These are phyloP conservation scores for Schizothorax lantsangensis DNA, from an alignment of 2,797 vertebrate genomes.

Conservation along the genomic window DNA sequence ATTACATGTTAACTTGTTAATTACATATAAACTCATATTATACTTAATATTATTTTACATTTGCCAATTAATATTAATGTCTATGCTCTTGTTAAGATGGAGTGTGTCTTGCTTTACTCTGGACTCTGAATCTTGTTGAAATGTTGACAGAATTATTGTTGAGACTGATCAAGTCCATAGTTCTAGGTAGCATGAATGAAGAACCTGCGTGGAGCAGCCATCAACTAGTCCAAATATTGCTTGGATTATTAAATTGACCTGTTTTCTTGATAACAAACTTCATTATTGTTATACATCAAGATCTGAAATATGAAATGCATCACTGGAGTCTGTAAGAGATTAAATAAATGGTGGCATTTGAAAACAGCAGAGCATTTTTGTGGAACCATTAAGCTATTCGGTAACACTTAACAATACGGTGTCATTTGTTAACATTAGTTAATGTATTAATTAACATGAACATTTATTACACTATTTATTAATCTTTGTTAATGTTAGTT, in stretches of 20 bases:
- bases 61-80: not conserved
- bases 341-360: conserved; percentile 17
- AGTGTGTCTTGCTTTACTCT: not conserved
- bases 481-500: too few species aligned
- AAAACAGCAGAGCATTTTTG: not conserved
- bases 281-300: not conserved
- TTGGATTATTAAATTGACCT: not conserved
- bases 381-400: not conserved
- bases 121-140: not conserved
- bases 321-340: not conserved
- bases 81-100: not conserved
- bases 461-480: too few species aligned
- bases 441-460: too few species aligned
- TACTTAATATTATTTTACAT: not conserved
- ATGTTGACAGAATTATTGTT: not conserved
- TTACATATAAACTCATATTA: not conserved
- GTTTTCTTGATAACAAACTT: not conserved
- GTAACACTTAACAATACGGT: too few species aligned
- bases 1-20: conserved; percentile 13
- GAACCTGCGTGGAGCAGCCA: not conserved
- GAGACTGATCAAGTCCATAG: not conserved
- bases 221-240: not conserved
- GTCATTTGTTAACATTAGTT: too few species aligned
- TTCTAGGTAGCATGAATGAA: not conserved
- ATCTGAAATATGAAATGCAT: conserved; percentile 15